phyloP scores from a whole-genome alignment of 2,888 invertebrate species.

The Nezara viridula region DNA sequence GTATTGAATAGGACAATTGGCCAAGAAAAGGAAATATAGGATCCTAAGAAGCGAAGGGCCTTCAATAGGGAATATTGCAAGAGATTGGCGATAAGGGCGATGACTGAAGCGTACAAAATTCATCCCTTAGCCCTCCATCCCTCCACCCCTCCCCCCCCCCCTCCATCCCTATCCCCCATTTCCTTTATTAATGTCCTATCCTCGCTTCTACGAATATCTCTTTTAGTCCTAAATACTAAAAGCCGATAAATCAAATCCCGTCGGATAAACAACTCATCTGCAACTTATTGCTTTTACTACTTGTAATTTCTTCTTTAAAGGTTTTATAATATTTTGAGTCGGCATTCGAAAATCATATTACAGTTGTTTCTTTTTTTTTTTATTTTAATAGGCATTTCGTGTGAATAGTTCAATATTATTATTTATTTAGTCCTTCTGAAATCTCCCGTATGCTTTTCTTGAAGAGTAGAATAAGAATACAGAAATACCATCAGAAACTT shows the following conservation, averaged over 20 bases:
- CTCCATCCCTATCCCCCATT: neutral
- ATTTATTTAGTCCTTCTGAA: too few relatives aligned
- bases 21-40: neutral
- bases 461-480: too few relatives aligned
- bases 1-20: constrained; percentile 8
- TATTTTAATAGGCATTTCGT: too few relatives aligned
- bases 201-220: constrained; percentile 10
- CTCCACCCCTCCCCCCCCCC: neutral
- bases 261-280: neutral
- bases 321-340: neutral
- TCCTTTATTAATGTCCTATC: constrained; percentile 38
- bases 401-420: too few relatives aligned
- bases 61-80: constrained; percentile 28
- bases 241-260: constrained; percentile 4
- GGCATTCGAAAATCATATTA: neutral
- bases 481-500: too few relatives aligned
- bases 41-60: neutral
- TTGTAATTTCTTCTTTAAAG: neutral
- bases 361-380: too few relatives aligned
- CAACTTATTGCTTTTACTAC: neutral
- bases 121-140: neutral
- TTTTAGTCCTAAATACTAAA: constrained; percentile 18
- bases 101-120: constrained; percentile 48
- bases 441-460: too few relatives aligned
- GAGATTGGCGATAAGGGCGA: constrained; percentile 22